Evolutionary conservation across 2,797 vertebrate genomes (phyloP).

Genomic region (Microctenopoma steveboyesi): DNA sequence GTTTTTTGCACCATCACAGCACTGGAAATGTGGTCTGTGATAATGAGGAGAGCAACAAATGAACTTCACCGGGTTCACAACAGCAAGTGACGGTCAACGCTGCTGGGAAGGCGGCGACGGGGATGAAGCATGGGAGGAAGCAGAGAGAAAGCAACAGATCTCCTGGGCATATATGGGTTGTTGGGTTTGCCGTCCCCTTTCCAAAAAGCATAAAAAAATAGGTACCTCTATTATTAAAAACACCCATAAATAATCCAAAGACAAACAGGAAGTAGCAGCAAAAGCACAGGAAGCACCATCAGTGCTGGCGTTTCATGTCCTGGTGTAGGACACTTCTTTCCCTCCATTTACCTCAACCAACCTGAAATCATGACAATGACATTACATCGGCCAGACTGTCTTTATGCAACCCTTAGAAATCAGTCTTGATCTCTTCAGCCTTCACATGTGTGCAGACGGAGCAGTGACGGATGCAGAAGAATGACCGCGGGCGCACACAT

Average conservation of each 20-base stretch:
- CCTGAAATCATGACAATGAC: neutral
- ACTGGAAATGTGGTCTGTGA: slow-evolving; percentile 28
- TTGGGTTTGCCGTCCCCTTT: slow-evolving; percentile 50
- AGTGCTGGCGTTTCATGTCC: neutral
- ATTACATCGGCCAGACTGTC: slow-evolving; percentile 24
- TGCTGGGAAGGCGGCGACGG: slow-evolving; percentile 2
- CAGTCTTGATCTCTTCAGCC: slow-evolving; percentile 1
- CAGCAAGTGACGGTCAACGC: slow-evolving; percentile 30
- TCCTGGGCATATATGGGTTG: slow-evolving; percentile 49
- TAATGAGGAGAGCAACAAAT: slow-evolving; percentile 55
- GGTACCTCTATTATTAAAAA: slow-evolving; percentile 30
- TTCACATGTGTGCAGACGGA: slow-evolving; percentile 9
- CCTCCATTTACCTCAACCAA: neutral
- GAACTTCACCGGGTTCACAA: slow-evolving; percentile 42
- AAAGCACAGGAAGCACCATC: neutral
- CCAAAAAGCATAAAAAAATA: slow-evolving; percentile 56
- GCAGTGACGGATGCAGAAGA: slow-evolving; percentile 10
- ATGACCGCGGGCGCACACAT: slow-evolving; percentile 7
- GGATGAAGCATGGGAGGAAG: slow-evolving; percentile 4
- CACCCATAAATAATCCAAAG: neutral
- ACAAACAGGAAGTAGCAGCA: neutral
- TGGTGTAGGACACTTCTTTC: neutral
- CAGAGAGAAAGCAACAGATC: slow-evolving; percentile 20
- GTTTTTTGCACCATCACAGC: slow-evolving; percentile 14
- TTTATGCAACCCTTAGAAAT: slow-evolving; percentile 8